Percentiles rank a stretch among this genome's conserved stretches.
Conservation (phyloP, 2,113 vertebrate genomes). For the Sturnira hondurensis region DNA sequence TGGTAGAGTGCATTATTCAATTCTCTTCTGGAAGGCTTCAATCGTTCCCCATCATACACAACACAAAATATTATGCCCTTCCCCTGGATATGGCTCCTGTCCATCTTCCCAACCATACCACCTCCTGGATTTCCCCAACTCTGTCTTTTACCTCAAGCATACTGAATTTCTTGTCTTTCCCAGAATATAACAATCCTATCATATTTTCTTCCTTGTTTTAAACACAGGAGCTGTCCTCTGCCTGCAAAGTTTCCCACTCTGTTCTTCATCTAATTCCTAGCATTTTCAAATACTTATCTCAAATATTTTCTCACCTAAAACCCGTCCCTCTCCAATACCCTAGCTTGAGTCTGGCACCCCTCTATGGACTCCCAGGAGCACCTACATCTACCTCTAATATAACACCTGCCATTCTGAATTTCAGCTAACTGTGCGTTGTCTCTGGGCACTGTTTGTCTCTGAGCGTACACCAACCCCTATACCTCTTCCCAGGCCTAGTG, state of each 20-base stretch:
- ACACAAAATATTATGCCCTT: neutral
- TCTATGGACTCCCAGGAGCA: neutral
- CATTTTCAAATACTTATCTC: neutral
- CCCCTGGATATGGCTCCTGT: neutral
- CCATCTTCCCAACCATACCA: neutral
- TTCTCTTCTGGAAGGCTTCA: neutral
- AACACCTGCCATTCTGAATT: neutral
- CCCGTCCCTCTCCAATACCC: neutral
- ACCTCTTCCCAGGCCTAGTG: neutral
- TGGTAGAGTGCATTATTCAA: neutral
- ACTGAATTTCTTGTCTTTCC: neutral
- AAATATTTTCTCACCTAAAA: neutral
- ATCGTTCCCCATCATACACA: too few relatives aligned
- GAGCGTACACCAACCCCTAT: neutral
- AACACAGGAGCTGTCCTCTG: neutral
- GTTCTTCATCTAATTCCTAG: neutral
- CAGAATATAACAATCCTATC: too few relatives aligned
- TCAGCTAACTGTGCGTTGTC: neutral
- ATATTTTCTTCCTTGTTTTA: neutral
- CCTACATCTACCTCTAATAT: neutral
- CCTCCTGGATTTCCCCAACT: neutral
- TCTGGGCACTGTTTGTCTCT: neutral
- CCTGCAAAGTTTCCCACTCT: neutral
- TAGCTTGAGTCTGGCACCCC: neutral
- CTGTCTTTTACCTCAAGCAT: accelerated